These are phyloP conservation scores for Ypsolopha sequella DNA, from an alignment of 2,888 invertebrate genomes.

Conservation along the genomic window DNA sequence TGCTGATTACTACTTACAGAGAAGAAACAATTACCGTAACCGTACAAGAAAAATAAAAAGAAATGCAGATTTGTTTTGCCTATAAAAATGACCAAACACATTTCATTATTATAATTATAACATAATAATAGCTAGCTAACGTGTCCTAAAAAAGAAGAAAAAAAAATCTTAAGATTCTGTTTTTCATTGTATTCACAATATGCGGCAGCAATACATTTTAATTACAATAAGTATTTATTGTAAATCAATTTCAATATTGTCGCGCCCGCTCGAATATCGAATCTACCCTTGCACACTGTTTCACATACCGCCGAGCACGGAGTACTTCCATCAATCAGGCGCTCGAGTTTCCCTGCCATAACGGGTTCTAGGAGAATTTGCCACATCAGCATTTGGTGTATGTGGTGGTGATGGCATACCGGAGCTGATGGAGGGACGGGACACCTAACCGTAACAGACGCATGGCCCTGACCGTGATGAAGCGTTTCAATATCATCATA, in stretches of 20 bases:
- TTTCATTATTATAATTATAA: no score
- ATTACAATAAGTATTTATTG: conserved; percentile 67
- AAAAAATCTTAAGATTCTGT: conserved; percentile 64
- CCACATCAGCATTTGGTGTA: no score
- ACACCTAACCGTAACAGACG: no score
- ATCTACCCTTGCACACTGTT: neutral
- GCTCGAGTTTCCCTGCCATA: no score
- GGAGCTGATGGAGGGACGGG: no score
- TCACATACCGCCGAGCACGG: no score
- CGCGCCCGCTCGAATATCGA: conserved; percentile 38
- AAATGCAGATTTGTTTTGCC: conserved; percentile 65
- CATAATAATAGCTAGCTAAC: conserved; percentile 64
- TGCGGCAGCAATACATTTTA: conserved; percentile 66
- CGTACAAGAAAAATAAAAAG: conserved; percentile 29
- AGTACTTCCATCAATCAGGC: no score
- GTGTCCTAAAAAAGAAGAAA: conserved; percentile 69
- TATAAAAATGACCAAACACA: conserved; percentile 64
- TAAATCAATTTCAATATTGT: conserved; percentile 69
- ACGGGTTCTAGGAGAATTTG: no score
- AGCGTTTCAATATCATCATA: no score
- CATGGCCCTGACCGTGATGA: no score
- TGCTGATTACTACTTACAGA: conserved; percentile 58
- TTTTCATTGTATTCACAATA: conserved; percentile 61
- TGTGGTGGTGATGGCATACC: no score
- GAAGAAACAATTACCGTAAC: conserved; percentile 47